Base-by-base conservation (phyloP, 1,140 invertebrate genomes). In the Anadara kagoshimensis region DNA sequence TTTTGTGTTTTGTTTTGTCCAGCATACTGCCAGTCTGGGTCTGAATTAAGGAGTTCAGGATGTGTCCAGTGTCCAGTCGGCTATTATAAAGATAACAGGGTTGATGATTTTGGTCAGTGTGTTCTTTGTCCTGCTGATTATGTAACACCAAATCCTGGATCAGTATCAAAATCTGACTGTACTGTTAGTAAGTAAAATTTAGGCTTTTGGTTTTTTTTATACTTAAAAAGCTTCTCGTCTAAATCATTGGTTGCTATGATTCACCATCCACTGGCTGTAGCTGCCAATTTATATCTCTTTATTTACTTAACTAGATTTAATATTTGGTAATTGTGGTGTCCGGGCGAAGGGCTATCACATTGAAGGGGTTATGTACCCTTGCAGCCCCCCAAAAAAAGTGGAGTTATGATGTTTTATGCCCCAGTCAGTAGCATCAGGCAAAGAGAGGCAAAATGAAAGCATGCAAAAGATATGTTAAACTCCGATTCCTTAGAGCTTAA, bases 21-120 rank as follows among this genome's bases (percentile, higher is more conserved):
- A 36, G 82, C 96, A 82, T 96, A 97, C 84, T 98, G 97, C 88
- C 93, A 93, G 24, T 95, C 94, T 75, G 96, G 92, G 12, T 93
- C 95, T 87, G 96, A 99, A 43, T 98, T 47, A 95, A 93, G 26
- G 20, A 24, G 41, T 94, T 36, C 26, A 96, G 96, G 14, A 93
- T 99, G 98, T 88, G 95, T 97, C 81, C 69, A 82, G 0, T 91
- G 91, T 79, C 71, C 70, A 8, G 74, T 89, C 90, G 95, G 95
- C 59, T 93, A 94, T 14, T 97, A 95, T 87, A 75, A 78, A 67
- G 62, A 73, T 62, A 78, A 74, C 29, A 49, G 18, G 22, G 24
- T 63, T 22, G 24, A 44, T 43, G 7, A 16, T 12, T 69, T 73
- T 26, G 53, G 22, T 18, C 51, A 56, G 11, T 77, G 75, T 66